phyloP scores from a whole-genome alignment of 2,888 invertebrate genomes.

The Apotomis turbidana region DNA sequence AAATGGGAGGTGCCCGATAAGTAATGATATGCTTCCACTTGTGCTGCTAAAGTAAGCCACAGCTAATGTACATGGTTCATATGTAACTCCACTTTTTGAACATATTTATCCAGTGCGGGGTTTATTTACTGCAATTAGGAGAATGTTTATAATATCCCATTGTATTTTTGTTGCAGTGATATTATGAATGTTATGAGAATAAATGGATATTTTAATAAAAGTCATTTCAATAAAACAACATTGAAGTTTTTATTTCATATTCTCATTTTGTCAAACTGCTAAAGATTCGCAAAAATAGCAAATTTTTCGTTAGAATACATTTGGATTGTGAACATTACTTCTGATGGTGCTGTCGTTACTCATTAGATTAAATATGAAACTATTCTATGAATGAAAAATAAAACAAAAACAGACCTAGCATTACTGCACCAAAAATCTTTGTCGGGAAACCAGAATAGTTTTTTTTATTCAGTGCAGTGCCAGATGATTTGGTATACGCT shows the following conservation, averaged over 20 bases:
- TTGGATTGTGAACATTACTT: no score
- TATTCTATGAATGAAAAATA: no score
- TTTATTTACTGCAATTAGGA: conserved; percentile 79
- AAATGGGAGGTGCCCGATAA: conserved; percentile 40
- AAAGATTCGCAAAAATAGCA: no score
- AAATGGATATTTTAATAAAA: conserved; percentile 85
- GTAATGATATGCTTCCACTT: conserved; percentile 32
- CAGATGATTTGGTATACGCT: no score
- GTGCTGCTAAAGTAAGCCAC: conserved; percentile 52
- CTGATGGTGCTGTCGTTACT: no score
- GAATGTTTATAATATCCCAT: conserved; percentile 82
- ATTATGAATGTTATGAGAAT: conserved; percentile 84
- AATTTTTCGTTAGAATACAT: no score
- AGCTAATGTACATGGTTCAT: conserved; percentile 47
- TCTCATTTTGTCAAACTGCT: not conserved
- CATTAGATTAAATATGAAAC: no score
- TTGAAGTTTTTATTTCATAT: conserved; percentile 30
- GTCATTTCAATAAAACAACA: conserved; percentile 76
- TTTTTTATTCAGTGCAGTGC: no score
- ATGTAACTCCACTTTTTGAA: conserved; percentile 53
- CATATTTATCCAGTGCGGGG: conserved; percentile 70
- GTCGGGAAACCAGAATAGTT: no score
- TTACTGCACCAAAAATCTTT: no score
- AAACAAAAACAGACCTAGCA: no score
- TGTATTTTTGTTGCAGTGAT: conserved; percentile 84